Percentiles rank a stretch among this genome's conserved stretches.
Evolutionary conservation across 2,888 invertebrate species (phyloP).

Genomic region (Lepidocyrtoides sp.): DNA sequence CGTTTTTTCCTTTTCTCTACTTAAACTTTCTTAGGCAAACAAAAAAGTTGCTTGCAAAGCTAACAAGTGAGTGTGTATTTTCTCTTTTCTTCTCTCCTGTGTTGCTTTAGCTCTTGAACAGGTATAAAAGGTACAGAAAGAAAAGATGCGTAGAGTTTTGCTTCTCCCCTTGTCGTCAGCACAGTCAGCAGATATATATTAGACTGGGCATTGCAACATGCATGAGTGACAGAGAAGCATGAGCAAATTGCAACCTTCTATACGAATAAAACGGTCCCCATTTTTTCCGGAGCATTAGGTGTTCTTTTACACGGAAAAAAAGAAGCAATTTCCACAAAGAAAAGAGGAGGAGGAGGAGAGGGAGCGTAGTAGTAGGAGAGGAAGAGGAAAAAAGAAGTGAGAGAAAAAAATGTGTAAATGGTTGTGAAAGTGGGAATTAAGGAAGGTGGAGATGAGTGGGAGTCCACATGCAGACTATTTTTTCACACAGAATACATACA

Average conservation of each 20-base stretch:
- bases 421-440: constrained; percentile 67
- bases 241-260: background rate
- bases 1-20: background rate
- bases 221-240: background rate
- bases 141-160: constrained; percentile 10
- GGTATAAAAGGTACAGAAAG: background rate
- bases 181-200: constrained; percentile 45
- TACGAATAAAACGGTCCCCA: constrained; percentile 21
- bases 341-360: background rate
- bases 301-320: constrained; percentile 65
- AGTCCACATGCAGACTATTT: constrained; percentile 3
- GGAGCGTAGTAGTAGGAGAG: background rate
- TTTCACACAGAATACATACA: constrained; percentile 1
- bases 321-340: constrained; percentile 61
- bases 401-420: constrained; percentile 16
- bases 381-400: background rate
- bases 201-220: constrained; percentile 18
- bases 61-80: background rate
- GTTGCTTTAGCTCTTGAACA: constrained; percentile 5
- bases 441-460: constrained; percentile 61
- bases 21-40: background rate
- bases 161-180: constrained; percentile 12
- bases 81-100: background rate
- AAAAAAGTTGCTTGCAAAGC: constrained; percentile 39
- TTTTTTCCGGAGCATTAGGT: constrained; percentile 70